Evolutionary conservation across 2,797 vertebrate species (phyloP).

Genomic region (Pangasius krempfi): DNA sequence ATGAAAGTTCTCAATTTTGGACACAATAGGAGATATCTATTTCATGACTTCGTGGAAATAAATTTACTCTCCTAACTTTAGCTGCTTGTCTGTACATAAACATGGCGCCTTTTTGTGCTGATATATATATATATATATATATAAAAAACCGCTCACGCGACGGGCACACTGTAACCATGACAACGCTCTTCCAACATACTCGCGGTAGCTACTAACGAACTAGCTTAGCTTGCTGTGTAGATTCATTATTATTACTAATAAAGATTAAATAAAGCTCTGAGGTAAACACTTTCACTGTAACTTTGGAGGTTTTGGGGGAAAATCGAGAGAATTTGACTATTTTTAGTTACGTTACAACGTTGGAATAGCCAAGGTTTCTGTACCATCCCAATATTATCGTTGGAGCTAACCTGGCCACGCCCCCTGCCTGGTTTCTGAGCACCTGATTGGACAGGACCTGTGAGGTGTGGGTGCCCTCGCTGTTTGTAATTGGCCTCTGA

Average conservation of each 20-base stretch:
- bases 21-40: not conserved
- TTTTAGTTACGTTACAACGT: no score
- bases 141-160: not conserved
- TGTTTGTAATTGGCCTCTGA: not conserved
- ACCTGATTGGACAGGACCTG: slow-evolving; percentile 5
- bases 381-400: not conserved
- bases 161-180: not conserved
- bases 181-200: not conserved
- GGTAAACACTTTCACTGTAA: not conserved
- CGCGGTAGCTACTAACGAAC: not conserved
- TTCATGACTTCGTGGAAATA: not conserved
- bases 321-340: not conserved
- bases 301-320: not conserved
- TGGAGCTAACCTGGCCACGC: not conserved
- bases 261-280: not conserved
- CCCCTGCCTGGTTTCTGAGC: not conserved
- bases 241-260: not conserved
- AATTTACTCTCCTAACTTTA: not conserved
- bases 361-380: not conserved
- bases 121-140: no score
- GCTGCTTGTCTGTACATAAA: not conserved
- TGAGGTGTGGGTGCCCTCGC: not conserved
- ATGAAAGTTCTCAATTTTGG: not conserved
- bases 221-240: not conserved
- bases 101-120: not conserved